Evolutionary conservation across 2,888 invertebrate genomes (phyloP).

Genomic region (Lysandra bellargus): DNA sequence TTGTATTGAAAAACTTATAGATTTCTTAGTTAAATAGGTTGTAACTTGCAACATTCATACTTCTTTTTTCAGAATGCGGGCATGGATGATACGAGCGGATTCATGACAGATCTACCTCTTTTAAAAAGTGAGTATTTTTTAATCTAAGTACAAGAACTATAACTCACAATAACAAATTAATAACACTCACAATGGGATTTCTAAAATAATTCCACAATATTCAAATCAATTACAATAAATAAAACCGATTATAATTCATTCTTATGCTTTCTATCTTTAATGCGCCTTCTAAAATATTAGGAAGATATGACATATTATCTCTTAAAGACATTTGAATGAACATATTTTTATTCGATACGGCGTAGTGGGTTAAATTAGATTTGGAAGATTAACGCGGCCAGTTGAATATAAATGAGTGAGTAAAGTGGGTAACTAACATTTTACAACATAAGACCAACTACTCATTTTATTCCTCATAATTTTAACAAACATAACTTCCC

Average conservation of each 20-base stretch:
- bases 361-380: constrained; percentile 12
- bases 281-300: not conserved
- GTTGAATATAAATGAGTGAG: not conserved
- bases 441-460: too few species aligned
- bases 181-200: not conserved
- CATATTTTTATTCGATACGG: constrained; percentile 11
- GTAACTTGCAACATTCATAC: not conserved
- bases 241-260: constrained; percentile 6
- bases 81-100: constrained; percentile 92
- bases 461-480: too few species aligned
- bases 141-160: not conserved
- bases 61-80: constrained; percentile 82
- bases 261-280: not conserved
- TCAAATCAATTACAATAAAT: constrained; percentile 11
- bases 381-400: not conserved
- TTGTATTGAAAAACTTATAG: too few species aligned
- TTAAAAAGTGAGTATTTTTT: constrained; percentile 89
- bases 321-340: constrained; percentile 9
- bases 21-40: too few species aligned
- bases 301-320: constrained; percentile 17
- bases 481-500: too few species aligned
- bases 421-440: too few species aligned
- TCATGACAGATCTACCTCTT: constrained; percentile 93
- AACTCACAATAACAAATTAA: not conserved
- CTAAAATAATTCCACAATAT: not conserved